A percentile compares a stretch with the other conserved stretches of the same genome.
These are phyloP conservation scores for Rhinella marina DNA, from an alignment of 2,797 vertebrate species.

Conservation along the genomic window DNA sequence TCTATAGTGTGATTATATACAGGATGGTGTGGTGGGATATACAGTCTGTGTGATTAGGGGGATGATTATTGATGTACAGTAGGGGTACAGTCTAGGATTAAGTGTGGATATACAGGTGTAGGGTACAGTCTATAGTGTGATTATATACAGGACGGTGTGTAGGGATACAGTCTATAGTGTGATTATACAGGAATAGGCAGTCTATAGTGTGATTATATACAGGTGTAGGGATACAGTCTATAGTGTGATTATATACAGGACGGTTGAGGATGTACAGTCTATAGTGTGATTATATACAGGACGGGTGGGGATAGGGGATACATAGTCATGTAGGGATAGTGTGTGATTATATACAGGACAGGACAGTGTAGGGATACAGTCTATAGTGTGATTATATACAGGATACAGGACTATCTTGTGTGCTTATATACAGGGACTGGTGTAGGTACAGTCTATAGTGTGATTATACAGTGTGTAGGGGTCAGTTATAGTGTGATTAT, in stretches of 20 bases:
- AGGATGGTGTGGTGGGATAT: not conserved
- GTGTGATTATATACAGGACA: no score
- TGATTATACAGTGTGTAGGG: not conserved
- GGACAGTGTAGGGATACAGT: not conserved
- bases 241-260: not conserved
- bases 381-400: not conserved
- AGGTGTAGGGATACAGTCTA: no score
- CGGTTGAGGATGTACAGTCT: no score
- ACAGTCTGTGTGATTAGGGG: not conserved
- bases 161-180: no score
- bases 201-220: no score
- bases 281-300: not conserved
- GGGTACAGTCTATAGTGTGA: no score
- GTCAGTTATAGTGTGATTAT: no score
- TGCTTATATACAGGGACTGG: not conserved
- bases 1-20: not conserved
- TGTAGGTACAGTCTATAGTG: not conserved
- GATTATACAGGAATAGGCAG: no score
- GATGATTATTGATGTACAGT: no score
- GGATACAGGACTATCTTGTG: not conserved
- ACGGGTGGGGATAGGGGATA: not conserved
- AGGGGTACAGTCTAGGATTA: no score
- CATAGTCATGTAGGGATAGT: no score
- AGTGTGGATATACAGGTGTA: no score
- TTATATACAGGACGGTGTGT: not conserved